Conservation (phyloP, 1,140 invertebrate species). For the Acromyrmex heyeri region DNA sequence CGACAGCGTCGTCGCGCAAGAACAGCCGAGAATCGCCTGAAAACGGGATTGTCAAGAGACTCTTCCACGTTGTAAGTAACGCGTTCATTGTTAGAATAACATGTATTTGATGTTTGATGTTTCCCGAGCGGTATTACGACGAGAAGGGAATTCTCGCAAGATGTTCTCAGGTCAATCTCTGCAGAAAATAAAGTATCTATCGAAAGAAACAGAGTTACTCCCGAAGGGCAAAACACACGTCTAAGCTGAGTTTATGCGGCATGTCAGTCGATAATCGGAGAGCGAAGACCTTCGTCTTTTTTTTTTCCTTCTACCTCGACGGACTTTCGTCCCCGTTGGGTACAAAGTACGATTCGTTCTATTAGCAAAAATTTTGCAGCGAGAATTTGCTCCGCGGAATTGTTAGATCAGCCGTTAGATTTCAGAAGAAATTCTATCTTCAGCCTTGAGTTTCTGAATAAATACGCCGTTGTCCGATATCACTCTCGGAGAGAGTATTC, state of each 20-base stretch:
- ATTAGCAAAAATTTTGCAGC: not conserved
- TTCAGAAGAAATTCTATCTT: not conserved
- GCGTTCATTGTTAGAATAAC: not conserved
- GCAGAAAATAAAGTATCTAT: not conserved
- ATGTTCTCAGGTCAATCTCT: not conserved
- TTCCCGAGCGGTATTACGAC: not conserved
- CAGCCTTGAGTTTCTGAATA: not conserved
- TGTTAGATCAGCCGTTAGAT: too few species aligned
- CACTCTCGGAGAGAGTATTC: not conserved
- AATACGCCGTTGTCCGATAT: not conserved
- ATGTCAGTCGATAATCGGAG: not conserved
- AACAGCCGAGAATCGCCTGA: not conserved
- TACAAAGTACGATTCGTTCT: not conserved
- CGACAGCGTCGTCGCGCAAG: not conserved
- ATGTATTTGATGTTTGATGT: too few species aligned
- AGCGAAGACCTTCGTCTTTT: not conserved
- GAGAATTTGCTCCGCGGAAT: not conserved
- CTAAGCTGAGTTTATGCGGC: not conserved
- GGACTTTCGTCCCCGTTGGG: not conserved
- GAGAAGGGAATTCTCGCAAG: too few species aligned
- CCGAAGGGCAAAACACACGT: not conserved
- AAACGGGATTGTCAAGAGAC: not conserved
- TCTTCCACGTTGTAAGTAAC: constrained; percentile 12
- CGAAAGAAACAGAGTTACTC: not conserved
- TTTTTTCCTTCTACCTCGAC: not conserved